Evolutionary conservation across 1,140 invertebrate genomes (phyloP).

Genomic region (Zaprionus kolodkinae): DNA sequence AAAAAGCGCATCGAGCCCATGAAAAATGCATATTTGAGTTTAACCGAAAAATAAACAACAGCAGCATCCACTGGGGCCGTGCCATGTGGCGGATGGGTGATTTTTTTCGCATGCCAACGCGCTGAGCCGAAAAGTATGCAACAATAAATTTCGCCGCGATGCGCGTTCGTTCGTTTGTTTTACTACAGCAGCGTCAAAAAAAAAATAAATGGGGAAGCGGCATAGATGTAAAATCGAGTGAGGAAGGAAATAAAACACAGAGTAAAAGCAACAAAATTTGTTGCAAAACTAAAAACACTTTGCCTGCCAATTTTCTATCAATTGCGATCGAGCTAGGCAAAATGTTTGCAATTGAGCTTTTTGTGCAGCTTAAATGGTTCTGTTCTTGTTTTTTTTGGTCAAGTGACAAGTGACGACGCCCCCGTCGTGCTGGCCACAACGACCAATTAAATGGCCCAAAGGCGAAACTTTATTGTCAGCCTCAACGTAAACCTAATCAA

Average conservation of each 20-base stretch:
- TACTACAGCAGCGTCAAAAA: slow-evolving; percentile 17
- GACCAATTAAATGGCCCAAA: slow-evolving; percentile 19
- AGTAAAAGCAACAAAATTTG: slow-evolving; percentile 63
- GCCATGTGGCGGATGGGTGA: slow-evolving; percentile 48
- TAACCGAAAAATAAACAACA: slow-evolving; percentile 78
- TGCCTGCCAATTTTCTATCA: slow-evolving; percentile 78
- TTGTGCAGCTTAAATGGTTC: slow-evolving; percentile 47
- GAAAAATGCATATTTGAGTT: slow-evolving; percentile 80
- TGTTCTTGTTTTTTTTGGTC: slow-evolving; percentile 24
- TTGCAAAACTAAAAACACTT: slow-evolving; percentile 72
- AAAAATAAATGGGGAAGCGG: slow-evolving; percentile 6
- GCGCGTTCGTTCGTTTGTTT: slow-evolving; percentile 59
- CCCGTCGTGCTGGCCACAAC: not conserved
- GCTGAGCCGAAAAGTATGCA: slow-evolving; percentile 80
- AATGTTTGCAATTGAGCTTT: slow-evolving; percentile 68
- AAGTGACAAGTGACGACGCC: not conserved
- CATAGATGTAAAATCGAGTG: not conserved
- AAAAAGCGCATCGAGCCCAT: slow-evolving; percentile 53
- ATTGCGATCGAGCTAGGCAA: slow-evolving; percentile 41
- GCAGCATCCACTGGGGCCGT: slow-evolving; percentile 34
- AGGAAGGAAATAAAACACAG: not conserved
- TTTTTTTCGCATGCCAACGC: slow-evolving; percentile 48
- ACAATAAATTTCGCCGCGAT: slow-evolving; percentile 70
- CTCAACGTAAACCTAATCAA: slow-evolving; percentile 20
- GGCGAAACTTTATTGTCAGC: slow-evolving; percentile 21